Evolutionary conservation across 2,888 invertebrate species (phyloP).

Genomic region (Argyra leucocephala): DNA sequence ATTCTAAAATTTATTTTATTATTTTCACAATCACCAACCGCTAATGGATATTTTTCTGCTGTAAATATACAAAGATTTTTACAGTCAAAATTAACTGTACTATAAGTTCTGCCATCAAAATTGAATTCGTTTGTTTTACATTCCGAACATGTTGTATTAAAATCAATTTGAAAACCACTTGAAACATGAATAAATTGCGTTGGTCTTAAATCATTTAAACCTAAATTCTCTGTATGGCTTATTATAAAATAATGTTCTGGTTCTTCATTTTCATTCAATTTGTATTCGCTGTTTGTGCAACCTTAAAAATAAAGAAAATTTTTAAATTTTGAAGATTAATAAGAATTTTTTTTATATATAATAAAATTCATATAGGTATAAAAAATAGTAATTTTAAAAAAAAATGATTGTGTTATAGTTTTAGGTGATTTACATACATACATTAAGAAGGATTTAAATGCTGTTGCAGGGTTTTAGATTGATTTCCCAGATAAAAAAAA

Average conservation of each 20-base stretch:
- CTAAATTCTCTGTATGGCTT: not conserved
- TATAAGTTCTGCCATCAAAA: not conserved
- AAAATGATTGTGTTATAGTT: too few relatives aligned
- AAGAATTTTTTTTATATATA: not conserved
- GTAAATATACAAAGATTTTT: constrained; percentile 4
- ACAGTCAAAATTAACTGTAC: not conserved
- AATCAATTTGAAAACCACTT: not conserved
- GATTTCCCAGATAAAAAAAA: too few relatives aligned
- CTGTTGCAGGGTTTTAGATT: too few relatives aligned
- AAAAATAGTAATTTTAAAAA: too few relatives aligned
- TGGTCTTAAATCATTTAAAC: not conserved
- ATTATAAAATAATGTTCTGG: not conserved
- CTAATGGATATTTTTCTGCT: not conserved
- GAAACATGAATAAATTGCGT: not conserved
- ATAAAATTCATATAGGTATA: too few relatives aligned
- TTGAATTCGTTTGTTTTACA: not conserved
- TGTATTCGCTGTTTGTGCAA: not conserved
- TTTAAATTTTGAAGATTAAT: not conserved
- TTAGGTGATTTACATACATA: too few relatives aligned
- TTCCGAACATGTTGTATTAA: not conserved
- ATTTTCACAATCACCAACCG: not conserved
- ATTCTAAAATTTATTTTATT: not conserved
- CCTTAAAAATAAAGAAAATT: not conserved
- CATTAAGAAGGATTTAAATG: too few relatives aligned
- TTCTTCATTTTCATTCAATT: not conserved